phyloP scores from a whole-genome alignment of 2,888 invertebrate genomes.

The Patella pellucida region DNA sequence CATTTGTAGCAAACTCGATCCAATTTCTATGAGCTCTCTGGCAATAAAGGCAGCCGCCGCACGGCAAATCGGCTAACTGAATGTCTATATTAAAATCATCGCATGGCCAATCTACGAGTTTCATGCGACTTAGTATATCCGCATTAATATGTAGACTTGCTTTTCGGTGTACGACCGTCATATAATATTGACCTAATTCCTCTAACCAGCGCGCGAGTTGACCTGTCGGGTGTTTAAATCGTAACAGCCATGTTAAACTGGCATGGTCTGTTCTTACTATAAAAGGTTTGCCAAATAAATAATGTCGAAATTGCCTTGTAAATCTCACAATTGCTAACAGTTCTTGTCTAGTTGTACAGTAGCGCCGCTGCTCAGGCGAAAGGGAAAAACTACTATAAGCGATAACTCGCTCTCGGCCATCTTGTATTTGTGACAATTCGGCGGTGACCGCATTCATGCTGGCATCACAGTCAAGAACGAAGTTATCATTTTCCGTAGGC shows the following conservation, averaged over 20 bases:
- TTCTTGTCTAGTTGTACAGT: conserved; percentile 24
- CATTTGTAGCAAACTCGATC: conserved; percentile 3
- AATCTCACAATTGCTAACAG: not conserved
- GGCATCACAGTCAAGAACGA: conserved; percentile 40
- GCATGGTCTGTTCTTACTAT: conserved; percentile 29
- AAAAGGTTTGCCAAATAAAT: conserved; percentile 26
- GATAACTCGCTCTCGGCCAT: conserved; percentile 29
- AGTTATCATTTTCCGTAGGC: conserved; percentile 12
- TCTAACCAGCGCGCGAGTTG: conserved; percentile 27
- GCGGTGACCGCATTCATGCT: conserved; percentile 36
- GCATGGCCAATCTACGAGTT: not conserved
- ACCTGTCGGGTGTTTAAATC: conserved; percentile 15
- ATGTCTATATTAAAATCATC: not conserved
- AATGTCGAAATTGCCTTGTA: conserved; percentile 15
- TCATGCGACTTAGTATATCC: not conserved
- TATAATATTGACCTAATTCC: conserved; percentile 3
- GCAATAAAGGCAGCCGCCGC: not conserved
- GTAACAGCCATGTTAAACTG: conserved; percentile 25
- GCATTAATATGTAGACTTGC: not conserved
- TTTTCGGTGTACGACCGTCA: not conserved
- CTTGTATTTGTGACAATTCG: conserved; percentile 35
- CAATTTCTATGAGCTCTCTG: not conserved
- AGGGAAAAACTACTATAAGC: conserved; percentile 27
- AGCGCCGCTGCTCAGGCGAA: conserved; percentile 23
- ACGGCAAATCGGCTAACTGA: not conserved